A percentile compares a stretch with the other conserved stretches of the same genome.
phyloP scores from a whole-genome alignment of 2,888 invertebrate species.

The Leucophora obtusa region DNA sequence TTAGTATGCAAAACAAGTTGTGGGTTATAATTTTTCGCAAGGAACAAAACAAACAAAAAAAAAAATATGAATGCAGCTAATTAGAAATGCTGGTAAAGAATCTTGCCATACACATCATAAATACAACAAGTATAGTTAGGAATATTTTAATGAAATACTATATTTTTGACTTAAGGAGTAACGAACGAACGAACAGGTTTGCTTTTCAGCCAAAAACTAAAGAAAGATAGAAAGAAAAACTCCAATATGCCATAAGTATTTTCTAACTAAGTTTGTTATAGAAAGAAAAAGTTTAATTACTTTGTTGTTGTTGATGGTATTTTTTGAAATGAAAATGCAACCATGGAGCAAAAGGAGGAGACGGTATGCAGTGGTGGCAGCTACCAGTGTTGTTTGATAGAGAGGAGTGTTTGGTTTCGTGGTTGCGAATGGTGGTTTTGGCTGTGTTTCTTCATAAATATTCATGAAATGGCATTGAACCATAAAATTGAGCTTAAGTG shows the following conservation, averaged over 20 bases:
- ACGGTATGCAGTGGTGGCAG: neutral
- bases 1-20: conserved; percentile 28
- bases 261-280: neutral
- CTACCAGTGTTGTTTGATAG: neutral
- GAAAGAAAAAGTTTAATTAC: conserved; percentile 55
- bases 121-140: neutral
- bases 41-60: neutral
- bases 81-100: conserved; percentile 64
- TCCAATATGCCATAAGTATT: neutral
- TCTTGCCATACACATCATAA: conserved; percentile 2
- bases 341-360: neutral
- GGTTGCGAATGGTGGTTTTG: conserved; percentile 50
- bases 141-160: conserved; percentile 21
- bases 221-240: conserved; percentile 3
- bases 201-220: neutral
- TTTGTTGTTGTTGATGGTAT: conserved; percentile 53
- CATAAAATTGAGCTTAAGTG: conserved; percentile 74
- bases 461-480: conserved; percentile 75
- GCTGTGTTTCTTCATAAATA: conserved; percentile 67
- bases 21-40: neutral
- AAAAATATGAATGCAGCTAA: conserved; percentile 74
- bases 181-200: conserved; percentile 11
- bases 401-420: conserved; percentile 21
- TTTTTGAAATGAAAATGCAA: neutral
- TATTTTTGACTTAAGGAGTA: neutral